Conservation (phyloP, 2,888 invertebrate genomes). For the Tuta absoluta region DNA sequence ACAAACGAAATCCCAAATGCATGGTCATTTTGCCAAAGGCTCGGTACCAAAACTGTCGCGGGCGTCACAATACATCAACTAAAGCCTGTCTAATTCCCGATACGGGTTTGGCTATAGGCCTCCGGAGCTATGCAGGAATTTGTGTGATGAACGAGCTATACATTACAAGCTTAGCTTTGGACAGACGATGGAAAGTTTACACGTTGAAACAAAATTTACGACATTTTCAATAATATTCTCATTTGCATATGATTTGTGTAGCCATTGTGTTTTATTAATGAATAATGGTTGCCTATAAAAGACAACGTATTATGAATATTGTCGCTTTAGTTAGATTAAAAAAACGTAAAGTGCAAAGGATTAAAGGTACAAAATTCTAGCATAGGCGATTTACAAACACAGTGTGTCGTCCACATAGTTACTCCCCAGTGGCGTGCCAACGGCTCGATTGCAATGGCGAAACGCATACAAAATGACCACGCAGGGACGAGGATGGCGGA, state of each 20-base stretch:
- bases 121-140: constrained; percentile 43
- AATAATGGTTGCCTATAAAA: no score
- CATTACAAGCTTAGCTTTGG: constrained; percentile 43
- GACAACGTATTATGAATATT: no score
- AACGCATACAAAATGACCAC: constrained; percentile 57
- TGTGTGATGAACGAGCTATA: constrained; percentile 57
- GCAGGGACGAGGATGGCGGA: background rate
- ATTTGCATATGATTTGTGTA: no score
- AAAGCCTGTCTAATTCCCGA: constrained; percentile 51
- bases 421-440: constrained; percentile 50
- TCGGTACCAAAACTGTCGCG: constrained; percentile 13
- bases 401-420: constrained; percentile 28
- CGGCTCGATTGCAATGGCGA: constrained; percentile 56
- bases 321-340: no score
- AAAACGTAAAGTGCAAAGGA: background rate
- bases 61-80: constrained; percentile 49
- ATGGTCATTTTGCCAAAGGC: background rate
- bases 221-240: no score
- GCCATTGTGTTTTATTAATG: no score
- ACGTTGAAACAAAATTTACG: background rate
- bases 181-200: background rate
- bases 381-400: background rate
- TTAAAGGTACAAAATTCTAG: background rate
- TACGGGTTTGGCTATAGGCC: constrained; percentile 40
- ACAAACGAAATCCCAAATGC: constrained; percentile 1